Conservation (phyloP, 2,888 invertebrate species). For the Osmoderma eremita region DNA sequence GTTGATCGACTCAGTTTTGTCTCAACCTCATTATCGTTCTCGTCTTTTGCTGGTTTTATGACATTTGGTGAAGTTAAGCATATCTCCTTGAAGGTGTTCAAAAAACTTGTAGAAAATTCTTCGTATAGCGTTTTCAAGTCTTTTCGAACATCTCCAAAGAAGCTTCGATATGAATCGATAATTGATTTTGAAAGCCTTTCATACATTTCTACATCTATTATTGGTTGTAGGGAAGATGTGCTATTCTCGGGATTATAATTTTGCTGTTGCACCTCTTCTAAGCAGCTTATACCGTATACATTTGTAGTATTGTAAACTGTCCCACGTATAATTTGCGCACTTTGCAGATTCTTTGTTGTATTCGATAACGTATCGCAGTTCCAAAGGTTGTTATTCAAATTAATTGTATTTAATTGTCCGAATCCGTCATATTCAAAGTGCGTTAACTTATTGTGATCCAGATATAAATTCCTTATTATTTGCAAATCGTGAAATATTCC, state of each 20-base stretch:
- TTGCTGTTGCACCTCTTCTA: too few relatives aligned
- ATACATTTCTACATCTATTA: too few relatives aligned
- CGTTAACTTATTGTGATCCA: conserved; percentile 10
- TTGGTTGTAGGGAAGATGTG: not conserved
- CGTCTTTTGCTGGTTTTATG: not conserved
- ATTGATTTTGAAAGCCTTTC: not conserved
- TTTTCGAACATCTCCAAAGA: not conserved
- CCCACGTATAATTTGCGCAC: not conserved
- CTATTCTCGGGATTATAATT: too few relatives aligned
- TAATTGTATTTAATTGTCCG: not conserved
- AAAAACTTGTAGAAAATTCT: not conserved
- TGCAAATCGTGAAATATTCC: conserved; percentile 16
- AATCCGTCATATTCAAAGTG: conserved; percentile 6
- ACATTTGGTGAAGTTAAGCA: not conserved
- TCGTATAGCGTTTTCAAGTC: not conserved
- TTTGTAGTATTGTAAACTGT: conserved; percentile 9
- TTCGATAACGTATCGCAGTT: conserved; percentile 6
- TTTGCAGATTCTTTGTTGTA: not conserved
- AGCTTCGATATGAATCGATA: not conserved
- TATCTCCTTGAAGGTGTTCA: not conserved
- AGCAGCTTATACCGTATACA: conserved; percentile 12
- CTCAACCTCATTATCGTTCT: not conserved
- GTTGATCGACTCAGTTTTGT: not conserved
- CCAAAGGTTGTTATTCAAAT: conserved; percentile 18
- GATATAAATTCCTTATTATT: not conserved